phyloP scores from a whole-genome alignment of 2,113 vertebrate species.

The Bubo scandiacus region DNA sequence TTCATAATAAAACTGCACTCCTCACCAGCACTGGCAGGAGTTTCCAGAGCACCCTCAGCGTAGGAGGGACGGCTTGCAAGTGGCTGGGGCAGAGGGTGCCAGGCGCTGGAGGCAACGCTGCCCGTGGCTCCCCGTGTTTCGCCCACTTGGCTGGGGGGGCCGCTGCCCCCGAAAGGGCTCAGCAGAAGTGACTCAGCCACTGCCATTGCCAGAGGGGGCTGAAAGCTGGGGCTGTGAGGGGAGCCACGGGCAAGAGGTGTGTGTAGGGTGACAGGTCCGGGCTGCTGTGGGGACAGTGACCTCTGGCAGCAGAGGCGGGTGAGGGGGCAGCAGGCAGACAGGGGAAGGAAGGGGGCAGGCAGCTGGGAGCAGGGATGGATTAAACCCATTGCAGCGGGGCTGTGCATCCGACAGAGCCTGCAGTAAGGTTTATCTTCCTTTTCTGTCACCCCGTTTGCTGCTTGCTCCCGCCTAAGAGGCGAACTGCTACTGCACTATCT shows the following conservation, averaged over 20 bases:
- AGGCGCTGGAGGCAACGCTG: neutral
- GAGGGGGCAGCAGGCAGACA: neutral
- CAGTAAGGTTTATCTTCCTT: neutral
- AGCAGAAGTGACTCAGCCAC: neutral
- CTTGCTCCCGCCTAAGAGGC: neutral
- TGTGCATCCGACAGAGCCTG: neutral
- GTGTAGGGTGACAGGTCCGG: accelerated
- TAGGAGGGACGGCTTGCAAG: neutral
- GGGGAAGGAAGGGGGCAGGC: neutral
- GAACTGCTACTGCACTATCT: neutral
- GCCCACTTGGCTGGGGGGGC: accelerated
- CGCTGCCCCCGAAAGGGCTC: neutral
- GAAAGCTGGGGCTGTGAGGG: neutral
- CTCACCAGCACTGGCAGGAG: neutral
- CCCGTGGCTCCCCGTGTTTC: neutral
- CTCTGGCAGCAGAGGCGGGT: neutral
- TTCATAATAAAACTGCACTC: neutral
- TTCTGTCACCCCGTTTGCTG: neutral
- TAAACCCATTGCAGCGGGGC: neutral
- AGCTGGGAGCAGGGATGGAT: neutral
- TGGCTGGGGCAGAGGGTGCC: neutral
- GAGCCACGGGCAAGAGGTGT: neutral
- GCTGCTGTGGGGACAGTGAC: neutral
- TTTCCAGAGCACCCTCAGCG: neutral
- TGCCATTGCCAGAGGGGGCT: accelerated